These are phyloP conservation scores for Micromussa lordhowensis DNA, from an alignment of 92 coral and sea anemone species.

Conservation along the genomic window DNA sequence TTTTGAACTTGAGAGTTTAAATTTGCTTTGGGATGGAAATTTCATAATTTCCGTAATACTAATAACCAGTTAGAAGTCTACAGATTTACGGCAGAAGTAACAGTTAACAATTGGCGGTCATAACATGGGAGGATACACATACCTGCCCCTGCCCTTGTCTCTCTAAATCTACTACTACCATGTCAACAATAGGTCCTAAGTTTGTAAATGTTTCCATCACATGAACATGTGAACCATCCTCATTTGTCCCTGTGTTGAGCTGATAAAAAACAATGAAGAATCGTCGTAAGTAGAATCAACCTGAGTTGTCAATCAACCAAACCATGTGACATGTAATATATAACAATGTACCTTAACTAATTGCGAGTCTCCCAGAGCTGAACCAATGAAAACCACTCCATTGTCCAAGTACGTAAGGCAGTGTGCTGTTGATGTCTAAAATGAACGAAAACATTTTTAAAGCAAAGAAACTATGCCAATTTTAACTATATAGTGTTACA, in stretches of 20 bases:
- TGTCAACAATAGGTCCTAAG: slow-evolving; percentile 97
- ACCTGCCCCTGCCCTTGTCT: slow-evolving; percentile 99
- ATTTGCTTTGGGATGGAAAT: too few relatives aligned
- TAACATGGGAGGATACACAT: background rate
- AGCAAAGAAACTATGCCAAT: too few relatives aligned
- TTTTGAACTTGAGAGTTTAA: too few relatives aligned
- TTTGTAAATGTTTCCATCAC: slow-evolving; percentile 96
- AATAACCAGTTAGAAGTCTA: too few relatives aligned
- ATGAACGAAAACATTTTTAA: background rate
- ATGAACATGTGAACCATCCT: slow-evolving; percentile 85
- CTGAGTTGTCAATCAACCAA: background rate
- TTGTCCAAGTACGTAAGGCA: slow-evolving; percentile 96
- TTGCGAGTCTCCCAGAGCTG: slow-evolving; percentile 95
- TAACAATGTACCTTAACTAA: slow-evolving; percentile 82
- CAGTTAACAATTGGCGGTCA: too few relatives aligned
- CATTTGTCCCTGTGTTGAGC: slow-evolving; percentile 92
- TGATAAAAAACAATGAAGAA: slow-evolving; percentile 29
- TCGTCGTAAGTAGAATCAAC: background rate
- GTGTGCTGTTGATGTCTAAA: slow-evolving; percentile 87
- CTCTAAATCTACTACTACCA: slow-evolving; percentile 98
- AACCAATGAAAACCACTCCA: slow-evolving; percentile 96
- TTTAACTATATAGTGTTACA: background rate
- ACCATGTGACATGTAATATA: background rate
- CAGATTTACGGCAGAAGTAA: too few relatives aligned
- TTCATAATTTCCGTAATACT: too few relatives aligned